A percentile compares a stretch with the other conserved stretches of the same genome.
Conservation (phyloP, 37 sponge, comb jelly and placozoan genomes). For the Spongilla lacustris region DNA sequence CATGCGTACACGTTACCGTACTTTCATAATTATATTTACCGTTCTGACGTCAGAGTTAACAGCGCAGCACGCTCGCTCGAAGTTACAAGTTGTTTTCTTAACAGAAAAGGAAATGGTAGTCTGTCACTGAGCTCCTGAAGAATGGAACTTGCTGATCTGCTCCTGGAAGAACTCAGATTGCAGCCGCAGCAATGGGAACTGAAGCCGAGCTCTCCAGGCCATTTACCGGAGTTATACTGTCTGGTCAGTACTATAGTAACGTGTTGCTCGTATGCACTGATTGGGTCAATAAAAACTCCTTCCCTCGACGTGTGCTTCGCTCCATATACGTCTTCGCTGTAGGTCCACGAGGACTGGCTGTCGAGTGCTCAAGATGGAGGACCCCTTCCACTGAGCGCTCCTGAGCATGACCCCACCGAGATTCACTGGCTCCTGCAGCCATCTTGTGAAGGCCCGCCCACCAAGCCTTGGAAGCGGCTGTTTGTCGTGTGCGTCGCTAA, state of each 20-base stretch:
- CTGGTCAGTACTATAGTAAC: constrained; percentile 35
- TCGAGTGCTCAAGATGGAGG: background rate
- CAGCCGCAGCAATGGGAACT: constrained; percentile 51
- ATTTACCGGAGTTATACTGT: constrained; percentile 48
- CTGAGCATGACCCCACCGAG: constrained; percentile 24
- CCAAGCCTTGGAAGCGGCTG: constrained; percentile 34
- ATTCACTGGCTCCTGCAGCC: constrained; percentile 74
- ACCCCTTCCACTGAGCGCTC: background rate
- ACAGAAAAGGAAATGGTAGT: background rate
- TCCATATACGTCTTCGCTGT: background rate
- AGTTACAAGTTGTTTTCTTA: background rate
- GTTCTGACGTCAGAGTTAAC: background rate
- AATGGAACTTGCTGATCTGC: constrained; percentile 3
- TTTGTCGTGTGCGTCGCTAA: constrained; percentile 45
- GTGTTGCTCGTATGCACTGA: background rate
- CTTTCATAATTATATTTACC: background rate
- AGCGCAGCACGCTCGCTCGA: background rate
- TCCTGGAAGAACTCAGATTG: constrained; percentile 29
- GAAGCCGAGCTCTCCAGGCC: background rate
- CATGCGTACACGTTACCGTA: no score
- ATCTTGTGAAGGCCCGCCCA: constrained; percentile 50
- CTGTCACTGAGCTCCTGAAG: background rate
- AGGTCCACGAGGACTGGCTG: constrained; percentile 73
- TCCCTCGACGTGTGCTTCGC: background rate
- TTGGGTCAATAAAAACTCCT: background rate